Evolutionary conservation across 2,113 vertebrate genomes (phyloP).

Genomic region (Tapirus terrestris): DNA sequence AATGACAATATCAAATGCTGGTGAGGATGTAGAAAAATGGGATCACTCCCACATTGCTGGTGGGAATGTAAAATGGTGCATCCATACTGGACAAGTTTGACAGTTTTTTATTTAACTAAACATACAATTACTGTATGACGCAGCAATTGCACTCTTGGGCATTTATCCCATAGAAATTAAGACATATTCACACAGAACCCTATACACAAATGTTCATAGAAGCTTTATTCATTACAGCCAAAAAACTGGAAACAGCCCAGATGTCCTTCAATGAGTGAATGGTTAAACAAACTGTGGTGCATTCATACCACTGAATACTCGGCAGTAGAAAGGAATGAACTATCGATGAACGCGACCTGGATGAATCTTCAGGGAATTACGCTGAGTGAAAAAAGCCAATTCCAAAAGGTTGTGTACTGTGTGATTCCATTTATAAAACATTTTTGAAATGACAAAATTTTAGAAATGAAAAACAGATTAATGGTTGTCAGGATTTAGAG

Average conservation of each 20-base stretch:
- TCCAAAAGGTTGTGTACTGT: neutral
- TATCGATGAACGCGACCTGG: neutral
- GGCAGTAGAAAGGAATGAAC: neutral
- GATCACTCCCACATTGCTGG: neutral
- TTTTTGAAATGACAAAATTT: neutral
- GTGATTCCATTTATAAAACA: neutral
- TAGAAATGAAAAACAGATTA: neutral
- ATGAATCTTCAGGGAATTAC: slow-evolving; percentile 6
- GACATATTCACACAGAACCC: neutral
- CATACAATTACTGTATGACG: neutral
- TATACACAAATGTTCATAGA: neutral
- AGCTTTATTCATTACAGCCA: slow-evolving; percentile 11
- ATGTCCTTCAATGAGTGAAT: neutral
- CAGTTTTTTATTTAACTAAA: slow-evolving; percentile 11
- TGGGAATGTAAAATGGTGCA: neutral
- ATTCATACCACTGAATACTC: neutral
- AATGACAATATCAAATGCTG: neutral
- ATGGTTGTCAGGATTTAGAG: neutral
- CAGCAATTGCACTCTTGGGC: neutral
- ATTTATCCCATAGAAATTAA: slow-evolving; percentile 29
- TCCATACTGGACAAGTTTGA: neutral
- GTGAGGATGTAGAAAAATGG: neutral
- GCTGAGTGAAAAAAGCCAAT: neutral
- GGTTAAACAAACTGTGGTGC: neutral
- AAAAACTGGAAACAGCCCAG: neutral